Percentiles rank a stretch among this genome's conserved stretches.
Conservation (phyloP, 2,113 vertebrate species). For the Anoura caudifer region DNA sequence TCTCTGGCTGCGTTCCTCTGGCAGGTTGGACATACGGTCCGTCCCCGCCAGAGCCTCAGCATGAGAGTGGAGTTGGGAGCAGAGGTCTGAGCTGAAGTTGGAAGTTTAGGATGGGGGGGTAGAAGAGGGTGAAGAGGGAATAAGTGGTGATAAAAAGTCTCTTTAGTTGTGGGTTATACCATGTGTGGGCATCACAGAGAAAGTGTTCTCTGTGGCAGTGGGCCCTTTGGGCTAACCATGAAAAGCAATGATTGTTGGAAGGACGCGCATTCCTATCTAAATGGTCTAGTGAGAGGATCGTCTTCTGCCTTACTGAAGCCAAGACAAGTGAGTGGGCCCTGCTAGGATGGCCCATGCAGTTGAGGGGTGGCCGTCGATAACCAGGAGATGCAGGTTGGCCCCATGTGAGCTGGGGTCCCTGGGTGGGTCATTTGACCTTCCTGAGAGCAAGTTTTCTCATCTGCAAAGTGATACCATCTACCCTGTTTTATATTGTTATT, state of each 20-base stretch:
- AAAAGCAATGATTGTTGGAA: background rate
- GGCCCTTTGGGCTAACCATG: background rate
- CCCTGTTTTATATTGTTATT: background rate
- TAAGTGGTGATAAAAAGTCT: too few relatives aligned
- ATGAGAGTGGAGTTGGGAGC: background rate
- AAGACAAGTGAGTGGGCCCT: background rate
- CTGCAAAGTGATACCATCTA: background rate
- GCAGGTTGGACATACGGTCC: background rate
- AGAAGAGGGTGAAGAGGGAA: too few relatives aligned
- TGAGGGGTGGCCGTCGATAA: background rate
- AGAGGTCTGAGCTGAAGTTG: background rate
- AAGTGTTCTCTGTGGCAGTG: background rate
- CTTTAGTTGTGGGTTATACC: too few relatives aligned
- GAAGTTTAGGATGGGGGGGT: background rate
- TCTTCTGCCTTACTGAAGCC: background rate
- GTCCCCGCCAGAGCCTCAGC: background rate
- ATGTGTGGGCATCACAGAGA: background rate
- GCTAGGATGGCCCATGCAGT: background rate
- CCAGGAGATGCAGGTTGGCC: too few relatives aligned
- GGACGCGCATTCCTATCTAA: fast-evolving
- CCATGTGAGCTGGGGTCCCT: fast-evolving
- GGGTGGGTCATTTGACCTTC: background rate
- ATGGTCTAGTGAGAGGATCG: background rate
- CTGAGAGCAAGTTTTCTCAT: background rate
- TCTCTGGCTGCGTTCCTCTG: background rate